phyloP scores from a whole-genome alignment of 1,140 invertebrate species.

The Zaprionus taronus region DNA sequence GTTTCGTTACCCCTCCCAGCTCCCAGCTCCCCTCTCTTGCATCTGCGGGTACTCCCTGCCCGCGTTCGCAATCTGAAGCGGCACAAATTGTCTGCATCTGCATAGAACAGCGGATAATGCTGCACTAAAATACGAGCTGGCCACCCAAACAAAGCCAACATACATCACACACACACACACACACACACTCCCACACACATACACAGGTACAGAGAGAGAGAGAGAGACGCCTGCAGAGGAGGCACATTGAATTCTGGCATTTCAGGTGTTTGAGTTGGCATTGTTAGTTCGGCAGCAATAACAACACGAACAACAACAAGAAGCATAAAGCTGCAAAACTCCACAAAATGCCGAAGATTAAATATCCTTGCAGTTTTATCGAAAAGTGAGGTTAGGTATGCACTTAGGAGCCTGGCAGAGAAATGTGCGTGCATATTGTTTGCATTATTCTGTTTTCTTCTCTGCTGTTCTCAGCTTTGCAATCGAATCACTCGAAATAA shows the following conservation, averaged over 20 bases:
- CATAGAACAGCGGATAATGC: constrained; percentile 74
- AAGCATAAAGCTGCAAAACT: neutral
- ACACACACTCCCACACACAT: constrained; percentile 7
- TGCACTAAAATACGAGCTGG: constrained; percentile 70
- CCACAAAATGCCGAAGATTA: constrained; percentile 10
- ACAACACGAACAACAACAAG: constrained; percentile 1
- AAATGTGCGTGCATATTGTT: constrained; percentile 3
- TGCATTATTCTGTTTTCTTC: neutral
- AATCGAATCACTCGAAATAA: neutral
- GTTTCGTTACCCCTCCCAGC: neutral
- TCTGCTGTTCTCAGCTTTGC: neutral
- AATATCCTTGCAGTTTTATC: constrained; percentile 12
- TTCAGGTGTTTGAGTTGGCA: constrained; percentile 38
- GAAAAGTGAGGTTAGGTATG: neutral
- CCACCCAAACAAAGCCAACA: constrained; percentile 47
- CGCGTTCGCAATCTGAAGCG: constrained; percentile 25
- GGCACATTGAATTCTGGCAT: constrained; percentile 28
- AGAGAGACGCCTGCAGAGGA: neutral
- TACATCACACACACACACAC: constrained; percentile 28
- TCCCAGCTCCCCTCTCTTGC: neutral
- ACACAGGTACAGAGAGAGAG: neutral
- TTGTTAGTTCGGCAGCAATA: constrained; percentile 29
- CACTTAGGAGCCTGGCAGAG: neutral
- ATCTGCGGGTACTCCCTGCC: neutral
- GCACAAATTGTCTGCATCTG: constrained; percentile 70